These are phyloP conservation scores for Coelinius sp. DNA, from an alignment of 2,888 invertebrate genomes.

Conservation along the genomic window DNA sequence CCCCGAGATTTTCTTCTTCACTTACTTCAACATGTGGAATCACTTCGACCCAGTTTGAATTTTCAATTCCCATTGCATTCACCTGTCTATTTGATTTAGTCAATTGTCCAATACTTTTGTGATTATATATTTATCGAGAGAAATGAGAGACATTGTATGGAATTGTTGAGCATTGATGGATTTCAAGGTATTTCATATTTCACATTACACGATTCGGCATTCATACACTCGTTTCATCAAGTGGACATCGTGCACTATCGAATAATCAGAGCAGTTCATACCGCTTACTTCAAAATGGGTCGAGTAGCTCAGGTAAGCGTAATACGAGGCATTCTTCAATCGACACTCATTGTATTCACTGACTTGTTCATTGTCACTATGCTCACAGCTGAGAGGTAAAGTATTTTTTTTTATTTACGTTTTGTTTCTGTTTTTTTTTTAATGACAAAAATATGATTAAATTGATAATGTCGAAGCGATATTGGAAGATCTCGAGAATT, in stretches of 20 bases:
- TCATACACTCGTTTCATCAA: slow-evolving; percentile 4
- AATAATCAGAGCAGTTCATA: slow-evolving; percentile 44
- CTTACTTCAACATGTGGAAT: neutral
- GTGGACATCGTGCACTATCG: slow-evolving; percentile 46
- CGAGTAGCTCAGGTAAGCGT: slow-evolving; percentile 39
- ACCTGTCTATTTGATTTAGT: too few species aligned
- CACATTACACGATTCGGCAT: neutral
- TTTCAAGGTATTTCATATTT: neutral
- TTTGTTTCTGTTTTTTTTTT: neutral
- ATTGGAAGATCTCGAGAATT: neutral
- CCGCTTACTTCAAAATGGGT: slow-evolving; percentile 45
- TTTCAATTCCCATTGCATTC: too few species aligned
- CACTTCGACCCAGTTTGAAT: neutral
- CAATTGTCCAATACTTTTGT: neutral
- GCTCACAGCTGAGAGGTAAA: neutral
- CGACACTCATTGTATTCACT: slow-evolving; percentile 16
- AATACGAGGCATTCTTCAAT: slow-evolving; percentile 25
- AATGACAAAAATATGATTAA: too few species aligned
- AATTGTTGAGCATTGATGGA: neutral
- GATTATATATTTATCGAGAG: too few species aligned
- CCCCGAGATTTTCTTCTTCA: neutral
- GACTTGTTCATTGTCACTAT: neutral
- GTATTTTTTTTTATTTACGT: neutral
- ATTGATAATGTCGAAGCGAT: neutral
- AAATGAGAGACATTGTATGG: too few species aligned